Conservation (phyloP, 2,797 vertebrate genomes). For the Glyptemys insculpta region DNA sequence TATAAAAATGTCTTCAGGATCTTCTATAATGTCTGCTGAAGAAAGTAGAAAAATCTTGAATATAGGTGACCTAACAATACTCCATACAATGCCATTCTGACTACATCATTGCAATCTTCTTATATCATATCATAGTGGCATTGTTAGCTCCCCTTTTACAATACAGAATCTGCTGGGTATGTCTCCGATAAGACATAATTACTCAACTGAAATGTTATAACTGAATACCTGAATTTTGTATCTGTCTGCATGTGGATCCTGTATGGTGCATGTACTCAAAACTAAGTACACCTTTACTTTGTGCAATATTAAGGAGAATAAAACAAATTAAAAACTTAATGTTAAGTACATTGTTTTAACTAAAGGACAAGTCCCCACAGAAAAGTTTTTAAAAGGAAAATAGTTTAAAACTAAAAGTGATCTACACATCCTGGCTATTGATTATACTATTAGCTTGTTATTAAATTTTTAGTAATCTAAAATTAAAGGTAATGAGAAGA, state of each 20-base stretch:
- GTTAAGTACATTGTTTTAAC: not conserved
- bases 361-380: not conserved
- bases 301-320: not conserved
- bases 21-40: slow-evolving; percentile 55
- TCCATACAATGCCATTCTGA: slow-evolving; percentile 66
- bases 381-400: not conserved
- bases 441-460: not conserved
- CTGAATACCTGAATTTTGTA: not conserved
- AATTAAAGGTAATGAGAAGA: not conserved
- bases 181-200: not conserved
- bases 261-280: not conserved
- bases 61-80: slow-evolving; percentile 65
- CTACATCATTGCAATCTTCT: slow-evolving; percentile 41
- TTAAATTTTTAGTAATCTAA: not conserved
- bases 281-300: not conserved
- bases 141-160: not conserved
- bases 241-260: not conserved
- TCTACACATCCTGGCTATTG: not conserved
- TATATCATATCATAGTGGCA: slow-evolving; percentile 38
- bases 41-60: slow-evolving; percentile 35
- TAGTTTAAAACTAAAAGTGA: not conserved
- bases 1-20: slow-evolving; percentile 78
- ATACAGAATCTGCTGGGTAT: not conserved
- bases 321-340: not conserved
- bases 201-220: not conserved